Evolutionary conservation across 2,888 invertebrate genomes (phyloP), one percentile per base, ranked within the genome.

Genomic region (Taenaris catops): DNA sequence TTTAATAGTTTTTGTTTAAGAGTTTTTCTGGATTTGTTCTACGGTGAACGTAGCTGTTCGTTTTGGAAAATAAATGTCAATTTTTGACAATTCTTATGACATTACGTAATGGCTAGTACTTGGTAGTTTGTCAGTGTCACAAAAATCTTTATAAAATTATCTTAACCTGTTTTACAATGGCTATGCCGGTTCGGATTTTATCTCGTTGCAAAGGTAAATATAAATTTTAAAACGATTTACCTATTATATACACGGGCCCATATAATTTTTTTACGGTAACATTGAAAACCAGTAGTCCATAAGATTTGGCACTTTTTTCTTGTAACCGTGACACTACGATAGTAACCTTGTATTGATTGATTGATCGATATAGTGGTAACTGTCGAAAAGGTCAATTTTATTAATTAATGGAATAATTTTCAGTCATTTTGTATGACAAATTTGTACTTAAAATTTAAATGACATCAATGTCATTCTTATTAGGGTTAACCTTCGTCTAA

Each of bases 111-210:
- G 68, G 68, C 60, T 63, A 55, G 56, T 10, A 23, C 12, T 16
- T 27, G 32, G 14, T 51, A 49, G 46, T 44, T 58, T 74, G 74
- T 79, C 75, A 80, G 66, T 83, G 79, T 80, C 80, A 76, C 46
- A 49, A 50, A 52, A 51, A 52, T 45, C 44, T 40, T 48, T 43
- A 34, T 40, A 32, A 57, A 63, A 60, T 55, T 58, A 53, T 49
- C 50, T 48, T 58, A 50, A 53, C 52, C 43, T 53, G 49, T 58
- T 63, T 57, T 52, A 73, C 57, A 64, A 90, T 90, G 90, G 89
- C 90, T 64, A 87, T 89, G 55, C 80, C 89, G 51, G 81, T 86
- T 51, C 79, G 90, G 66, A 80, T 88, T 75, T 79, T 90, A 57
- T 79, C 86, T 51, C 86, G 87, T 59, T 74, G 88, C 49, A 88